These are phyloP conservation scores for Idaea straminata DNA, from an alignment of 2,888 invertebrate species.

Conservation along the genomic window DNA sequence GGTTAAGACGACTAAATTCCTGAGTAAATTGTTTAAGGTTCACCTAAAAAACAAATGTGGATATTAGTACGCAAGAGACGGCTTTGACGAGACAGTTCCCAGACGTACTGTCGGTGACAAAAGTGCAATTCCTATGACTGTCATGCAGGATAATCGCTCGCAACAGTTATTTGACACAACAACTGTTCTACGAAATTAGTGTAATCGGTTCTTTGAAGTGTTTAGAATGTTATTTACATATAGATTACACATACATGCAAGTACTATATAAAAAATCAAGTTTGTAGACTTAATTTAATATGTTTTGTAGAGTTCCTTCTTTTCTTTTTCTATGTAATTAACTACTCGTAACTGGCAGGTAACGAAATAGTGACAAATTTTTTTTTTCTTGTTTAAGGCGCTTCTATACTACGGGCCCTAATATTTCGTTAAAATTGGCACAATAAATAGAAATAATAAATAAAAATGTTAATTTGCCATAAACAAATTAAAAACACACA, in stretches of 20 bases:
- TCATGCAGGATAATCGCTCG: slow-evolving; percentile 32
- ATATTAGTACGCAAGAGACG: slow-evolving; percentile 43
- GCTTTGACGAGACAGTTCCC: slow-evolving; percentile 38
- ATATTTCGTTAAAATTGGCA: too few species aligned
- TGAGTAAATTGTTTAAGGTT: neutral
- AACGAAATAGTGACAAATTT: too few species aligned
- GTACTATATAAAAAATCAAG: neutral
- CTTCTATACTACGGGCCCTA: too few species aligned
- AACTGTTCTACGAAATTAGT: slow-evolving; percentile 5
- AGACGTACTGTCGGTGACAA: slow-evolving; percentile 38
- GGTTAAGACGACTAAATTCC: neutral
- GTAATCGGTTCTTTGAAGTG: slow-evolving; percentile 6
- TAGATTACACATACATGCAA: slow-evolving; percentile 20
- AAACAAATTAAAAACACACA: too few species aligned
- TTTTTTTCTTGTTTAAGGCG: too few species aligned
- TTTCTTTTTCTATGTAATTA: neutral
- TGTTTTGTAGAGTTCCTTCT: neutral
- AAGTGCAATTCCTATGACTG: slow-evolving; percentile 42
- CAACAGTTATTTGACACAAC: slow-evolving; percentile 38
- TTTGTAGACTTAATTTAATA: neutral
- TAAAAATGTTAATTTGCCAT: too few species aligned
- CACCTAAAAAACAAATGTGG: slow-evolving; percentile 33
- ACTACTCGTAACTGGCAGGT: too few species aligned
- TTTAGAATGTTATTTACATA: slow-evolving; percentile 6
- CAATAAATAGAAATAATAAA: too few species aligned